Base-by-base conservation (phyloP, 2,888 invertebrate species). In the Sepiola atlantica region DNA sequence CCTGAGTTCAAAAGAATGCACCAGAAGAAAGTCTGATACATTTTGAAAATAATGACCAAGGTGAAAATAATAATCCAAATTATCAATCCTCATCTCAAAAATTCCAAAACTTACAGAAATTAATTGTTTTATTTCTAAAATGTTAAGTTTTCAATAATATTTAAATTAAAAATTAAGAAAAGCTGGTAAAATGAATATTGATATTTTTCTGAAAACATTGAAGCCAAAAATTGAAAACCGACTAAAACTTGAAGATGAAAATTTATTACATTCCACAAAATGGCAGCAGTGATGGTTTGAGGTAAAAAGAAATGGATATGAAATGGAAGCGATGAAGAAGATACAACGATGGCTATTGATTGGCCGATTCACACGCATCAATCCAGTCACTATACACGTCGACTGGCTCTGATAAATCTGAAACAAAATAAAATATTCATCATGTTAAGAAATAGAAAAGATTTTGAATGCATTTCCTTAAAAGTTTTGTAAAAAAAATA, bases 341-440 rank as follows among this genome's bases (percentile, higher is more conserved):
- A n/a, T 77, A n/a, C n/a, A 14, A 77, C n/a, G 77, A 32, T 92
- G 94, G 96, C 95, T 96, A 97, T 95, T 96, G 96, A 98, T 99
- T 99, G 94, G 99, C 99, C 96, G 98, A 98, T 98, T 99, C 99
- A 98, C 99, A 99, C 0, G 99, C 99, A 98, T 99, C 99, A 95
- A 99, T 99, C 99, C 99, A 99, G 97, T 99, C 99, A 97, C 99
- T 99, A 97, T 99, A 99, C 32, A 99, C 99, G 98, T 99, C 99
- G 96, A 99, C 98, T 16, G 99, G 98, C 97, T 99, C 99, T 20
- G 99, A 99, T 95, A 99, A 98, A 97, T 98, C 97, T 97, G 94
- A 35, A 92, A 32, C 57, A 57, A 77, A 61, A n/a, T 21, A 57
- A 94, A 92, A 55, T n/a, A 77, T 28, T n/a, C n/a, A 10, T n/a